These are phyloP conservation scores for Eulimnadia texana DNA, from an alignment of 1,140 invertebrate species.

Conservation along the genomic window DNA sequence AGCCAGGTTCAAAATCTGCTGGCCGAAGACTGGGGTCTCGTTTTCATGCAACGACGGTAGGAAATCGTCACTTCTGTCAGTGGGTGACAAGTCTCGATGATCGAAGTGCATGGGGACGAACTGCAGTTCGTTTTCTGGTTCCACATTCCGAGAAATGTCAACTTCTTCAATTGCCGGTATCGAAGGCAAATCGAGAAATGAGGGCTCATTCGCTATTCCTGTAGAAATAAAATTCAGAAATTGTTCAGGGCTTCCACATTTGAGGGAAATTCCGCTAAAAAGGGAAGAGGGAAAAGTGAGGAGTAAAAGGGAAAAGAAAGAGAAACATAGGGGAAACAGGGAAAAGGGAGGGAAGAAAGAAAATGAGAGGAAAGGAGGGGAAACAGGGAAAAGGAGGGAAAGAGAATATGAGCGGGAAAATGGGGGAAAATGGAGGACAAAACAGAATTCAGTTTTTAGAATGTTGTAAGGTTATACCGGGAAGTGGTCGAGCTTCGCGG, in stretches of 20 bases:
- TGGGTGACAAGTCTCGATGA: background rate
- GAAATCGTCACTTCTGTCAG: background rate
- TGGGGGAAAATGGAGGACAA: background rate
- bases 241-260: too few species aligned
- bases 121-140: background rate
- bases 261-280: too few species aligned
- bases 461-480: background rate
- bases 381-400: too few species aligned
- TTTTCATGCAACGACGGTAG: background rate
- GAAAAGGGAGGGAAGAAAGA: too few species aligned
- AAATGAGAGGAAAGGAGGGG: too few species aligned
- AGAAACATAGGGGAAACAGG: too few species aligned
- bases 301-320: too few species aligned
- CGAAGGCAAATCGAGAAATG: background rate
- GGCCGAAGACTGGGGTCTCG: background rate
- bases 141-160: background rate
- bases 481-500: background rate
- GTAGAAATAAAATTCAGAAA: too few species aligned
- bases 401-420: too few species aligned
- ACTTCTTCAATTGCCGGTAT: background rate
- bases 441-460: background rate
- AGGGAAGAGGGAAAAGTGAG: too few species aligned
- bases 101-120: background rate
- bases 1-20: background rate
- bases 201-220: too few species aligned